Base-by-base conservation (phyloP, 1,140 invertebrate species). In the Papilio glaucus region DNA sequence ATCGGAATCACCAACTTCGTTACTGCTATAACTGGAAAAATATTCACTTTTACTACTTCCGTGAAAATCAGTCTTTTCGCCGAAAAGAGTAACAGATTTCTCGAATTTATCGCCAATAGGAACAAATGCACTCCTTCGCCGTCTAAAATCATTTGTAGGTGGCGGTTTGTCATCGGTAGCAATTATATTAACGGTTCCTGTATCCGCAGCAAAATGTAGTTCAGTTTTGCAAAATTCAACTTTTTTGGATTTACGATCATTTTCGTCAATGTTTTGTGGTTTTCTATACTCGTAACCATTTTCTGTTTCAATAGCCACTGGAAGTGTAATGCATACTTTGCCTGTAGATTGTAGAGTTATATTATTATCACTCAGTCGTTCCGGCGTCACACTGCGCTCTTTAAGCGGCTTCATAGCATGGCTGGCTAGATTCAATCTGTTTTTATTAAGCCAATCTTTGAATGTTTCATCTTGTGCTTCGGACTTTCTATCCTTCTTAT, bases 191-290 rank as follows among this genome's bases (percentile, higher is more conserved):
- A 97, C 96, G 78, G 95, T 95, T 0, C 97, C 97, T 0, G 96
- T 96, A 82, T 97, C 97, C n/a, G 96, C 95, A 0, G 96, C 96
- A 87, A 97, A 97, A 87, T 97, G 97, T 18, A 97, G 95, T 92
- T 97, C 97, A 0, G 96, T 97, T 93, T 97, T 97, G 84, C 96
- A 96, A 87, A 97, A 97, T 79, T 96, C 96, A 0, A 97, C 97
- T 89, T 95, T 96, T 86, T 97, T 97, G 13, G 94, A 86, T 91
- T 93, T 95, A 75, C 93, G 90, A 33, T 94, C 91, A 67, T 70
- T 81, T 18, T 91, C 88, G 37, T 89, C 87, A 71, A 24, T 77
- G n/a, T 29, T 72, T 68, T 77, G 42, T 1, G 26, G 37, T 71
- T 82, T 77, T 57, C 76, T 82, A 45, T 81, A 42, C 62, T 82